Evolutionary conservation across 2,888 invertebrate species (phyloP).

Genomic region (Rhogogaster chlorosoma): DNA sequence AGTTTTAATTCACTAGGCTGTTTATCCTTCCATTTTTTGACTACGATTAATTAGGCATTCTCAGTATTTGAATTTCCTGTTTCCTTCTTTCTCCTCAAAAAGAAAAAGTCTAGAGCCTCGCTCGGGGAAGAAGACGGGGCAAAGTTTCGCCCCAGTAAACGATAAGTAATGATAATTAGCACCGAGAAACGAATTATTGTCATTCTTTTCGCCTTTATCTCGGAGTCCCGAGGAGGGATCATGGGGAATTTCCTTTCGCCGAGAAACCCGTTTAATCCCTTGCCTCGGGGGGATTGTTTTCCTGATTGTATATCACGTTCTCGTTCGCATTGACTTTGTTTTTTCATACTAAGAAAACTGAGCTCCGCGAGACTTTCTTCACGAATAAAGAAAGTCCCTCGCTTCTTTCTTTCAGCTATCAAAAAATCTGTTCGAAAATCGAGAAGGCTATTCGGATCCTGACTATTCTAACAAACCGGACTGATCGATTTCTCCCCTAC

Average conservation of each 20-base stretch:
- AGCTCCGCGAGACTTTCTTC: neutral
- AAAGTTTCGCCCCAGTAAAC: neutral
- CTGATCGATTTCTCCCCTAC: constrained; percentile 52
- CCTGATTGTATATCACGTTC: neutral
- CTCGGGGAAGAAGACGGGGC: neutral
- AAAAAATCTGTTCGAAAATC: neutral
- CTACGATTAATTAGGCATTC: no score
- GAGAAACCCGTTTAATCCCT: neutral
- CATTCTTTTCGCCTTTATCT: neutral
- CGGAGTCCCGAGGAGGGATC: neutral
- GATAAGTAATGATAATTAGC: neutral
- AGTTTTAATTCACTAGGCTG: neutral
- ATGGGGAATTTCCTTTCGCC: neutral
- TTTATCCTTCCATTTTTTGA: neutral
- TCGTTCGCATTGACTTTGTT: neutral
- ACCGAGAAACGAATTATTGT: neutral
- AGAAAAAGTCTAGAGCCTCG: neutral
- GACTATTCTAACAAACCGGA: constrained; percentile 47
- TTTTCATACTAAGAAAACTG: neutral
- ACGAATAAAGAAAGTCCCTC: neutral
- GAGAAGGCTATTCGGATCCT: neutral
- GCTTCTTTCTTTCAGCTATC: neutral
- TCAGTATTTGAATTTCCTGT: neutral
- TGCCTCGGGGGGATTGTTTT: neutral
- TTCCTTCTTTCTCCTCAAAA: neutral